Percentiles rank a stretch among this genome's conserved stretches.
Evolutionary conservation across 2,888 invertebrate species (phyloP).

Genomic region (Pomacea canaliculata): DNA sequence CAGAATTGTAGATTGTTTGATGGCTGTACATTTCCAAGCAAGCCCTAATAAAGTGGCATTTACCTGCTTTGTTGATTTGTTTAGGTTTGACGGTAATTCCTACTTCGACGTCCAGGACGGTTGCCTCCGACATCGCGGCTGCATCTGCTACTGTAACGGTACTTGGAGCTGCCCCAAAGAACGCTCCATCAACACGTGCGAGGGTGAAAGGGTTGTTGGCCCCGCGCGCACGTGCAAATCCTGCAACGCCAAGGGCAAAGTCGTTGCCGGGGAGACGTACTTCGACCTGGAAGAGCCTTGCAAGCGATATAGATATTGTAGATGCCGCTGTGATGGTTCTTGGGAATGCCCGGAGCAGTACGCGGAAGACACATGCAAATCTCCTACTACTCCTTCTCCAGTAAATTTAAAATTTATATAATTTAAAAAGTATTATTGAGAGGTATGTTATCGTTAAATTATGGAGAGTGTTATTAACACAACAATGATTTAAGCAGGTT

Average conservation of each 20-base stretch:
- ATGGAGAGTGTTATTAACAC: no score
- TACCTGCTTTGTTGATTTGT: no score
- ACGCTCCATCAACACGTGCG: conserved; percentile 43
- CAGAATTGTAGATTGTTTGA: no score
- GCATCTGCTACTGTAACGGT: conserved; percentile 57
- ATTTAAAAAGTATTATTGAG: not conserved
- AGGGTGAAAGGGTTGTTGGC: conserved; percentile 8
- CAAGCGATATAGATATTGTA: conserved; percentile 48
- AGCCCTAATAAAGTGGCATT: no score
- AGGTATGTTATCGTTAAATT: no score
- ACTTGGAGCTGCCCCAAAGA: conserved; percentile 54
- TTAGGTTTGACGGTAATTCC: conserved; percentile 43
- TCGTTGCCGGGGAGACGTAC: conserved; percentile 42
- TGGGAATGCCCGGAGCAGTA: conserved; percentile 48
- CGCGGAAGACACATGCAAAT: conserved; percentile 41
- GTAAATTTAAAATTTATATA: not conserved
- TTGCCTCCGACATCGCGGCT: conserved; percentile 49
- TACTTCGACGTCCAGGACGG: conserved; percentile 50
- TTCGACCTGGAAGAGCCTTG: conserved; percentile 49
- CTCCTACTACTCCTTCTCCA: not conserved
- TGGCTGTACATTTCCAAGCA: no score
- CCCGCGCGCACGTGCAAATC: conserved; percentile 15
- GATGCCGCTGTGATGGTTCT: conserved; percentile 50
- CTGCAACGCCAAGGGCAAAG: conserved; percentile 30
- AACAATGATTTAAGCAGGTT: no score